These are phyloP conservation scores for Rhegmatorhina hoffmannsi DNA, from an alignment of 2,113 vertebrate genomes.

Conservation along the genomic window DNA sequence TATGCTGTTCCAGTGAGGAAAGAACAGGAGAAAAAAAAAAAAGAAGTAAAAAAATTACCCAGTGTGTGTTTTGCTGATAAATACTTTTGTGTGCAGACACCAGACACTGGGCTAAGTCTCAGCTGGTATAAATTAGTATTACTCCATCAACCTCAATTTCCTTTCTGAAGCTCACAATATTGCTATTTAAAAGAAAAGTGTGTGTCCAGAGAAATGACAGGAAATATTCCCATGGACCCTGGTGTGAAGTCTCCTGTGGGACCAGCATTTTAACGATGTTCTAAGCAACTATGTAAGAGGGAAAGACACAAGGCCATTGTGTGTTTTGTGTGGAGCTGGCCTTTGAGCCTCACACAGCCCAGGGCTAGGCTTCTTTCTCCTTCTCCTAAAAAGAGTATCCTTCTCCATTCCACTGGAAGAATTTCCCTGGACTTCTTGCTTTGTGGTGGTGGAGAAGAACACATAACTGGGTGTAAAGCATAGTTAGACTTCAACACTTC, in stretches of 20 bases:
- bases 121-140: conserved; percentile 53
- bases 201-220: not conserved
- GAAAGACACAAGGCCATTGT: conserved; percentile 5
- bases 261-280: conserved; percentile 7
- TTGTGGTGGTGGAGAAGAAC: not conserved
- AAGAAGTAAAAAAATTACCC: not conserved
- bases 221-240: conserved; percentile 41
- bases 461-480: not conserved
- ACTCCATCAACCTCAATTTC: conserved; percentile 43
- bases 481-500: not conserved
- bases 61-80: not conserved
- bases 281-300: conserved; percentile 13
- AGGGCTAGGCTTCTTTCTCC: not conserved
- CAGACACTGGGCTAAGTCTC: conserved; percentile 8
- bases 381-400: not conserved
- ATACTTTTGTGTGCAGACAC: conserved; percentile 4
- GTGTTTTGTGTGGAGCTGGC: conserved; percentile 1
- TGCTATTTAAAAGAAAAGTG: not conserved
- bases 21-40: not conserved
- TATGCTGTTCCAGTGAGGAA: not conserved
- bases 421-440: not conserved
- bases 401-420: not conserved
- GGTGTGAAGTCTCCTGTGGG: conserved; percentile 16
- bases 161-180: conserved; percentile 27
- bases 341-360: not conserved